Conservation (phyloP, 2,888 invertebrate genomes). For the Apomyelois bistriatella region DNA sequence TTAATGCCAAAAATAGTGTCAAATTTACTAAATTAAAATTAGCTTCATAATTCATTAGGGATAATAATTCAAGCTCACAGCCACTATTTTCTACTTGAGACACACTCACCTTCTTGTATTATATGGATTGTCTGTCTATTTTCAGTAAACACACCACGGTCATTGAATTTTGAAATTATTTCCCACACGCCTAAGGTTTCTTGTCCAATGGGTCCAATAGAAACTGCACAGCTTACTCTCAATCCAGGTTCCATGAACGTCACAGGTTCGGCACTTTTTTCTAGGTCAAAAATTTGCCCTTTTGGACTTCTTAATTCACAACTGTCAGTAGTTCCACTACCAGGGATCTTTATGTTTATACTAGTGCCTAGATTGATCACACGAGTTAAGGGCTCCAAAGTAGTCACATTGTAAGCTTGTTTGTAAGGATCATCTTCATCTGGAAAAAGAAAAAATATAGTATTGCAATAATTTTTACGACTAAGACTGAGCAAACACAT, state of each 20-base stretch:
- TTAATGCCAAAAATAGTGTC: too few relatives aligned
- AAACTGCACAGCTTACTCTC: slow-evolving; percentile 26
- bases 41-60: too few relatives aligned
- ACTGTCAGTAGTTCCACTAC: slow-evolving; percentile 26
- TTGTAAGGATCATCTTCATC: slow-evolving; percentile 36
- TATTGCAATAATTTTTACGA: neutral
- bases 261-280: slow-evolving; percentile 21
- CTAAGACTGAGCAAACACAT: too few relatives aligned
- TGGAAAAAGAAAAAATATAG: slow-evolving; percentile 25
- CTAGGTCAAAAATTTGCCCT: slow-evolving; percentile 22
- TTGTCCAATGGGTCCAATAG: slow-evolving; percentile 32
- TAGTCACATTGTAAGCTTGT: slow-evolving; percentile 41
- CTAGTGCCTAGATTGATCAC: slow-evolving; percentile 30
- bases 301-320: slow-evolving; percentile 31
- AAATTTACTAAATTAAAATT: too few relatives aligned
- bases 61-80: too few relatives aligned
- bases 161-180: slow-evolving; percentile 39
- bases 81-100: too few relatives aligned
- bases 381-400: slow-evolving; percentile 20
- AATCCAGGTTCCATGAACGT: slow-evolving; percentile 21
- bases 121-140: slow-evolving; percentile 28
- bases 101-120: slow-evolving; percentile 42
- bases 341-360: slow-evolving; percentile 24
- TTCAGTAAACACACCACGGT: slow-evolving; percentile 31
- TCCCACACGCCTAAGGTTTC: slow-evolving; percentile 38